phyloP scores from a whole-genome alignment of 2,888 invertebrate species.

The Cistogaster globosa region DNA sequence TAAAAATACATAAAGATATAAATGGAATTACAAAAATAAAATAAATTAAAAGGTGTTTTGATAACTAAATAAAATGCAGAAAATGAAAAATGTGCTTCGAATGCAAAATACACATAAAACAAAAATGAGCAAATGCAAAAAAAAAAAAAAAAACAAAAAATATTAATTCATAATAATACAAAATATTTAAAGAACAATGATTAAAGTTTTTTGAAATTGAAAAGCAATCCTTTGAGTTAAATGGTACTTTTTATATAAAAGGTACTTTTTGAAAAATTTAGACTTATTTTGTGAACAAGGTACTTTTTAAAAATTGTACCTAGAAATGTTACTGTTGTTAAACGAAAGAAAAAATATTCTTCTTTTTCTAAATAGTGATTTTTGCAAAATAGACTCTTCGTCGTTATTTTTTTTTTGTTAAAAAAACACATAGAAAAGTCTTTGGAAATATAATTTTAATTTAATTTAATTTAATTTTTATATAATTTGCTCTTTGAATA shows the following conservation, averaged over 20 bases:
- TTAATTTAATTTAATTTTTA: too few relatives aligned
- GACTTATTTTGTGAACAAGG: background rate
- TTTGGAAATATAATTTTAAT: too few relatives aligned
- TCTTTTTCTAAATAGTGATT: too few relatives aligned
- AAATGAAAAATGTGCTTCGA: slow-evolving; percentile 48
- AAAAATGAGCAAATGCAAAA: background rate
- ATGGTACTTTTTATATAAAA: background rate
- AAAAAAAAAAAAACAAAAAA: slow-evolving; percentile 9
- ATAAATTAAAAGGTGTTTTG: background rate
- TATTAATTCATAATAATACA: too few relatives aligned
- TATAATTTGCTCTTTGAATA: too few relatives aligned
- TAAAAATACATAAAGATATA: slow-evolving; percentile 2
- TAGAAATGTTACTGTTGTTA: too few relatives aligned
- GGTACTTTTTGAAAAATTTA: background rate
- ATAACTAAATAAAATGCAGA: background rate
- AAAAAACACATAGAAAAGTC: too few relatives aligned
- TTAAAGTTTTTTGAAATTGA: background rate
- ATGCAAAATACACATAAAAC: slow-evolving; percentile 12
- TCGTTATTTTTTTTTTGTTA: too few relatives aligned
- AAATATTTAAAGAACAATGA: background rate
- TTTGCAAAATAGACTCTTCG: too few relatives aligned
- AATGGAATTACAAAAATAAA: slow-evolving; percentile 1
- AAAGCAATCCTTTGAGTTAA: background rate
- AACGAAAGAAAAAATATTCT: too few relatives aligned
- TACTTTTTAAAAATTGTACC: background rate